phyloP scores from a whole-genome alignment of 1,140 invertebrate species.

The Papilio glaucus region DNA sequence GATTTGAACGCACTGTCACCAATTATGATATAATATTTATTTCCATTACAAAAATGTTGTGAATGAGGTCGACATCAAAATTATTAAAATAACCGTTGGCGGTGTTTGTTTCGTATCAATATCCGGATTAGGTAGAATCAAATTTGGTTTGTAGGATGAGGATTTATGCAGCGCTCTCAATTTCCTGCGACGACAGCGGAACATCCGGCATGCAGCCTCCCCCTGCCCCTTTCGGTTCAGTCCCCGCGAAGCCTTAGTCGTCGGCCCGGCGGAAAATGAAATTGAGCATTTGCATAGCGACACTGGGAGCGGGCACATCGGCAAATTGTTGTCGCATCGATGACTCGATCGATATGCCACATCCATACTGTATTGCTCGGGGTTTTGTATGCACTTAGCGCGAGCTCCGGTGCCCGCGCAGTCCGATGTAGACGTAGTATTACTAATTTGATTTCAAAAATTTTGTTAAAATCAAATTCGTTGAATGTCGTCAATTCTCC shows the following conservation, averaged over 20 bases:
- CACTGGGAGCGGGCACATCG: constrained; percentile 74
- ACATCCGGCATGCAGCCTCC: constrained; percentile 72
- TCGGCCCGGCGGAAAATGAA: constrained; percentile 73
- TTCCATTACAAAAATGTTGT: constrained; percentile 16
- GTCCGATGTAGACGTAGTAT: not conserved
- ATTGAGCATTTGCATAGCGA: constrained; percentile 78
- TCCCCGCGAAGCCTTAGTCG: constrained; percentile 47
- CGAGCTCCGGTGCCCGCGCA: not conserved
- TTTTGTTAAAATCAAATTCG: not conserved
- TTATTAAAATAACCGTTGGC: constrained; percentile 60
- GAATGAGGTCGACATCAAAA: constrained; percentile 43
- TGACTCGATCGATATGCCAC: constrained; percentile 74
- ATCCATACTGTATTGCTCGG: constrained; percentile 43
- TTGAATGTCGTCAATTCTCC: too few species aligned
- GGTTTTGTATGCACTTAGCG: constrained; percentile 15
- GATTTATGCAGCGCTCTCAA: constrained; percentile 82
- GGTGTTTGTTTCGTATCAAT: constrained; percentile 78
- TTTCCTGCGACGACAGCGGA: constrained; percentile 81
- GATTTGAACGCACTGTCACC: not conserved
- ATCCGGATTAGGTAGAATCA: constrained; percentile 80
- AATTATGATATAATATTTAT: not conserved
- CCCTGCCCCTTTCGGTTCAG: constrained; percentile 41
- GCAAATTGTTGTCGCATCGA: constrained; percentile 80
- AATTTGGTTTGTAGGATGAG: constrained; percentile 80
- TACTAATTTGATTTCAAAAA: not conserved